phyloP scores from a whole-genome alignment of 2,113 vertebrate species.

The Cairina moschata region DNA sequence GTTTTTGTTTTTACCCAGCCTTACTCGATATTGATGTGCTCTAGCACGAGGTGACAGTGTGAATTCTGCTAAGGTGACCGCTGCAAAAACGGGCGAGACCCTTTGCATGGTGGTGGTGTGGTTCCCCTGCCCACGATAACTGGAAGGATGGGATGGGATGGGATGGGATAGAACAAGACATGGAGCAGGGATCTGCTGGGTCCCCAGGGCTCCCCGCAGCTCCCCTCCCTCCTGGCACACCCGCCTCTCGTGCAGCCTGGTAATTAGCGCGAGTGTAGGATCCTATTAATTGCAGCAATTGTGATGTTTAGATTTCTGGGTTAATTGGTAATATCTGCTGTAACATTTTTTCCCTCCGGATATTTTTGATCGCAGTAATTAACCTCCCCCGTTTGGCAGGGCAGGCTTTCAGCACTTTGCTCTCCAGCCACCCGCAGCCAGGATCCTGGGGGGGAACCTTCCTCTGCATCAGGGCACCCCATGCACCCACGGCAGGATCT shows the following conservation, averaged over 20 bases:
- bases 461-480: too few species aligned
- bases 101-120: fast-evolving
- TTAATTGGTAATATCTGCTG: conserved; percentile 42
- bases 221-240: background rate
- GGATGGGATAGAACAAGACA: background rate
- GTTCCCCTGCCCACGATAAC: background rate
- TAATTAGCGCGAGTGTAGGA: conserved; percentile 7
- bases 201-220: background rate
- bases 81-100: fast-evolving
- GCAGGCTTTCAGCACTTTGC: background rate
- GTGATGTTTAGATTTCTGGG: conserved; percentile 7
- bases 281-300: conserved; percentile 8
- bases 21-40: fast-evolving
- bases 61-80: background rate
- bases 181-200: background rate
- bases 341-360: background rate
- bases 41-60: fast-evolving
- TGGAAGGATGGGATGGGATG: background rate
- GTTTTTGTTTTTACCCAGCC: background rate
- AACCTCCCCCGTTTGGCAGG: background rate
- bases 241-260: background rate
- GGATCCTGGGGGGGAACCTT: background rate
- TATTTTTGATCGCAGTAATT: conserved; percentile 7
- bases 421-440: fast-evolving
- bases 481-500: too few species aligned